These are phyloP conservation scores for Tetrax tetrax DNA, from an alignment of 2,113 vertebrate species.

Conservation along the genomic window DNA sequence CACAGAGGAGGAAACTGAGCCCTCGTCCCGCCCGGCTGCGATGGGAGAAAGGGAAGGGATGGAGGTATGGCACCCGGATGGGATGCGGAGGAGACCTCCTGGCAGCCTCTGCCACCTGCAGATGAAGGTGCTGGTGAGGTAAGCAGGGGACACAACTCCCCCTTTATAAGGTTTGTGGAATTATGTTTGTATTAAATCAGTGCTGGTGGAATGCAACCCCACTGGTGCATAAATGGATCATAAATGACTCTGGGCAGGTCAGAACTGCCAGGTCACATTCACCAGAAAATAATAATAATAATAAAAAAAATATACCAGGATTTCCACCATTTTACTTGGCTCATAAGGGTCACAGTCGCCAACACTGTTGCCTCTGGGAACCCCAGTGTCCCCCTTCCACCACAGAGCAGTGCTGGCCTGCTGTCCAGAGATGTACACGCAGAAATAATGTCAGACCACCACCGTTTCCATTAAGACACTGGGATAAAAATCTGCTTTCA, in stretches of 20 bases:
- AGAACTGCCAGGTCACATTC: not conserved
- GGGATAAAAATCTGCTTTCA: not conserved
- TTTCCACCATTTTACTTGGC: not conserved
- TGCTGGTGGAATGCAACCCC: fast-evolving
- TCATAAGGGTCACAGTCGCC: not conserved
- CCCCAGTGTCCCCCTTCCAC: not conserved
- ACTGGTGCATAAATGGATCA: fast-evolving
- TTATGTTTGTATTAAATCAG: not conserved
- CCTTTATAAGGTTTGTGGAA: not conserved
- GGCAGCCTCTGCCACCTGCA: not conserved
- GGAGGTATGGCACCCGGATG: not conserved
- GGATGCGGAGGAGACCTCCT: not conserved
- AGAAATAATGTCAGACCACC: not conserved
- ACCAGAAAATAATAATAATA: not conserved
- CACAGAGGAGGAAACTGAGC: not conserved
- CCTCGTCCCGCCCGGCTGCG: fast-evolving
- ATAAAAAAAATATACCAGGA: not conserved
- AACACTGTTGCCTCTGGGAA: fast-evolving
- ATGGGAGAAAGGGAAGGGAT: not conserved
- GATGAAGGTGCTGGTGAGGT: not conserved
- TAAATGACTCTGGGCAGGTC: not conserved
- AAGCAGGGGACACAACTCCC: not conserved
- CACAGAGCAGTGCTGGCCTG: not conserved
- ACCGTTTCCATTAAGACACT: not conserved
- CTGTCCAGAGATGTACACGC: fast-evolving